These are phyloP conservation scores for Heliconius nattereri DNA, from an alignment of 1,140 invertebrate genomes.

Conservation along the genomic window DNA sequence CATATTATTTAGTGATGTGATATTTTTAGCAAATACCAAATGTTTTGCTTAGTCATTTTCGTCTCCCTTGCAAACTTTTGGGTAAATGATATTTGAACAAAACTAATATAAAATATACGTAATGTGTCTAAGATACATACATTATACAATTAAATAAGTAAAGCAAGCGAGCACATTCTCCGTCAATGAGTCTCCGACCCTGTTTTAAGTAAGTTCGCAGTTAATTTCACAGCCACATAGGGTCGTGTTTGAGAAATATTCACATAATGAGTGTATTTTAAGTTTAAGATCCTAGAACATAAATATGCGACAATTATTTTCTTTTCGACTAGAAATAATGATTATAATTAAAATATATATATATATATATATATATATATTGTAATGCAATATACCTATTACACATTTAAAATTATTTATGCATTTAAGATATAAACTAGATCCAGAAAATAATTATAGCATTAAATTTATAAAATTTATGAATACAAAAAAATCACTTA, in stretches of 20 bases:
- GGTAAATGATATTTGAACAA: not conserved
- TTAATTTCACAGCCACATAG: constrained; percentile 35
- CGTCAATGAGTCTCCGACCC: constrained; percentile 39
- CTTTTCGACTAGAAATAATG: no score
- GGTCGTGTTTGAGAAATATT: constrained; percentile 1
- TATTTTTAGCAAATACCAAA: no score
- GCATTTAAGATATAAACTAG: no score
- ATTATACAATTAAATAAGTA: constrained; percentile 27
- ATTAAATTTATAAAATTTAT: not conserved
- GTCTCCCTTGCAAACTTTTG: no score
- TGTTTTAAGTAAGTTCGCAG: constrained; percentile 39
- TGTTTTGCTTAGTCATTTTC: no score
- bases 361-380: no score
- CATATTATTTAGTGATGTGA: no score
- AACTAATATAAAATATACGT: not conserved
- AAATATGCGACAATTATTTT: no score
- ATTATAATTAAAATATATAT: no score
- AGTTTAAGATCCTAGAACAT: not conserved
- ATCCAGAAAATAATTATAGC: not conserved
- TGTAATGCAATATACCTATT: no score
- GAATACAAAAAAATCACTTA: not conserved
- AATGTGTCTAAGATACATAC: constrained; percentile 22
- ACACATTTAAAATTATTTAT: no score
- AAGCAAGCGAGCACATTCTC: constrained; percentile 39
- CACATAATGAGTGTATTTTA: not conserved